Evolutionary conservation across 2,797 vertebrate species (phyloP), one percentile per base, ranked within the genome.

Genomic region (Sternarchorhynchus goeldii): DNA sequence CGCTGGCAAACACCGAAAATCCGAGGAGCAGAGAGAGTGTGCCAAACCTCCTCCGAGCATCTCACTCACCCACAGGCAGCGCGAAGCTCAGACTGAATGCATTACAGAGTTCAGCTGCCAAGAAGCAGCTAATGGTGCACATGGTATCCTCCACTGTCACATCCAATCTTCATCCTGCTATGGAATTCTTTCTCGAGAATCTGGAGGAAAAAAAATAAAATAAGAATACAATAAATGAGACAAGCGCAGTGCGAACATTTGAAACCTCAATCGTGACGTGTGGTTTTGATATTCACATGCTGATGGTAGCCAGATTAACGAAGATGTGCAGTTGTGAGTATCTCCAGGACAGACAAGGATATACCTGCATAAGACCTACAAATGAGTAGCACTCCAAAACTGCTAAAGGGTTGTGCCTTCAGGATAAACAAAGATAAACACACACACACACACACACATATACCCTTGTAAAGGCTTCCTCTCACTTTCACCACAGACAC

Each of bases 11-110:
- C 62, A 53, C 67, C 59, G 73, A 53, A 25, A 75, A 65, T 72
- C n/a, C 45, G 39, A 34, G 21, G 36, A 21, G 67, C n/a, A 29
- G 29, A 29, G 62, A 2, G 18, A 64, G 50, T 64, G 75, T 34
- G 53, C 36, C 39, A 81, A 84, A 80, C 81, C 76, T 78, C 85
- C 74, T 78, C 76, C 76, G 50, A 75, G 66, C 74, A 70, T 85
- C 87, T 85, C 81, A 87, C 86, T 88, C 80, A 81, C 86, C 84
- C 81, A 60, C 74, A 75, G 86, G 85, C 81, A 85, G 81, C 83
- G 88, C 66, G 82, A 83, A 86, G 83, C 68, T 81, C 58, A 85
- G 72, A n/a, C 76, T 68, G 70, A 83, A 82, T 83, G 84, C 86
- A 82, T 84, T 65, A 75, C 71, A 2, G 81, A 85, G 78, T 83